A percentile compares a stretch with the other conserved stretches of the same genome.
Conservation (phyloP, 2,888 invertebrate species). For the Monochamus alternatus region DNA sequence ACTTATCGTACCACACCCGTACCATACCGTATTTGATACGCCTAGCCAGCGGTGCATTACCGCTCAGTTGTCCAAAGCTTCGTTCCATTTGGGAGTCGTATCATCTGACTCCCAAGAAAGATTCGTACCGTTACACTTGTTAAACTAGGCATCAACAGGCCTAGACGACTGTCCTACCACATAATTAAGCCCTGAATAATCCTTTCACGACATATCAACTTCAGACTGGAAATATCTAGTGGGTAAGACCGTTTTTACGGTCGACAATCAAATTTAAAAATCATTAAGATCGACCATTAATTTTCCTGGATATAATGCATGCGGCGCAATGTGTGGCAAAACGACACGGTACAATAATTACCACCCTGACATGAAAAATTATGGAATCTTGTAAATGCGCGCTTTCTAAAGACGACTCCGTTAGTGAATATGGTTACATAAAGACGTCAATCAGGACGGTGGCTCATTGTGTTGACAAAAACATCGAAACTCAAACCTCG, state of each 20-base stretch:
- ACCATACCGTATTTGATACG: too few species aligned
- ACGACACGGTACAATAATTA: background rate
- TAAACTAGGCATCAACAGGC: too few species aligned
- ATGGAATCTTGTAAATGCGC: constrained; percentile 14
- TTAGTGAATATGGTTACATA: constrained; percentile 10
- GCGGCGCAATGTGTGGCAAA: background rate
- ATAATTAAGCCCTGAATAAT: background rate
- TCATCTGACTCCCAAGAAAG: too few species aligned
- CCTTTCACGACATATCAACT: background rate
- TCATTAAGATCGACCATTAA: constrained; percentile 17
- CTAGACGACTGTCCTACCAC: too few species aligned
- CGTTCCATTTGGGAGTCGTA: too few species aligned
- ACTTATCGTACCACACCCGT: too few species aligned
- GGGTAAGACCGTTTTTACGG: background rate
- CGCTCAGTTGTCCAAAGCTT: too few species aligned
- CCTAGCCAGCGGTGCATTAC: too few species aligned
- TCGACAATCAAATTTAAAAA: background rate
- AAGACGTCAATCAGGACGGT: constrained; percentile 24
- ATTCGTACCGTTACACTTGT: too few species aligned
- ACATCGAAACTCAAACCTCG: constrained; percentile 15
- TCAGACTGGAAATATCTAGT: background rate
- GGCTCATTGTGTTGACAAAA: constrained; percentile 29
- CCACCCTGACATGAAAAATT: constrained; percentile 21
- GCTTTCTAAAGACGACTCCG: background rate
- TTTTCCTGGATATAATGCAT: background rate